Evolutionary conservation across 64 coral and sea anemone species (phyloP), one percentile per base, ranked within the genome.

Genomic region (Montipora cactus): DNA sequence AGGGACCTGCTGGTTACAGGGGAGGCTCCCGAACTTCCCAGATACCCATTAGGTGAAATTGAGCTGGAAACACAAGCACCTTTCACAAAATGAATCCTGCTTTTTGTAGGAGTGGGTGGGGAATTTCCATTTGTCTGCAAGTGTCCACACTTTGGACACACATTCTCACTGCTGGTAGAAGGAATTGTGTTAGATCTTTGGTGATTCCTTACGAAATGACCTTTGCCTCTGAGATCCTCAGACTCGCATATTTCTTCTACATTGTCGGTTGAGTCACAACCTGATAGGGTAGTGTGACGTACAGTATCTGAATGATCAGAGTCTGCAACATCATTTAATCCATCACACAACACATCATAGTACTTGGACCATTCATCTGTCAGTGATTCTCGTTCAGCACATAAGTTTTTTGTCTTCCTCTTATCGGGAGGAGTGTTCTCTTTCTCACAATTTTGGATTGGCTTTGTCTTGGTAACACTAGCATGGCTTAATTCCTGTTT

Each of bases 191-290:
- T 5, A 21, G 66, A 83, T 67, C 59, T 71, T 49, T 16, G 44
- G 3, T 23, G 44, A 12, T 79, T 73, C n/a, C 75, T 53, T 74
- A 53, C 53, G 8, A 8, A 55, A 46, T 75, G 6, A 90, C 11
- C 66, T 8, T 1, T 8, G 4, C 21, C 20, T 37, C 87, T 90
- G 6, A n/a, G 5, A 6, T 80, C 21, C 16, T 84, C 77, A 20
- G 74, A 80, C 21, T 88, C 81, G 13, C 59, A 79, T 52, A 88
- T 57, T 55, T 94, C 89, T 58, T 88, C 87, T 22, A 95, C 8
- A 49, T 22, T 1, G 64, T 18, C 51, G 53, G 44, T 0, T 86
- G 82, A 21, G 47, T n/a, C n/a, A n/a, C n/a, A n/a, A n/a, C n/a
- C n/a, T n/a, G n/a, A n/a, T n/a, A n/a, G n/a, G n/a, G n/a, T n/a